phyloP scores from a whole-genome alignment of 1,140 invertebrate genomes.

The Drosophila kanapiae region DNA sequence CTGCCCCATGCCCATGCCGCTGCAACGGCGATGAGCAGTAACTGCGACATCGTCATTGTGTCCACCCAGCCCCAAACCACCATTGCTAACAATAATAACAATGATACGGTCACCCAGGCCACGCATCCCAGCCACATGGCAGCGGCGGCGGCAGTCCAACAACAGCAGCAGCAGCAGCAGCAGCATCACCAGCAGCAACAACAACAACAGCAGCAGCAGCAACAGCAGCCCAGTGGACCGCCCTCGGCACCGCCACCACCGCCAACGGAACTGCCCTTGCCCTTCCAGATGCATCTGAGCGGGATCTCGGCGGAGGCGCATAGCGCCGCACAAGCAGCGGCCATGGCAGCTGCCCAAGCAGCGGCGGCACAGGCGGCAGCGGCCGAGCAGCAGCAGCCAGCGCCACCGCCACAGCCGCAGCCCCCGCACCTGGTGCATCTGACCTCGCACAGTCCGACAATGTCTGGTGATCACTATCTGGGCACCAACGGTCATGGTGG shows the following conservation, averaged over 20 bases:
- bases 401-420: conserved; percentile 53
- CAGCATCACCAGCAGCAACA: conserved; percentile 69
- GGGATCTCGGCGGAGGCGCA: conserved; percentile 77
- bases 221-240: conserved; percentile 64
- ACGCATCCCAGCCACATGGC: conserved; percentile 65
- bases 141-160: conserved; percentile 44
- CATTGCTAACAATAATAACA: conserved; percentile 77
- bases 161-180: conserved; percentile 64
- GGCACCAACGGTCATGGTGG: conserved; percentile 69
- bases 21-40: conserved; percentile 80
- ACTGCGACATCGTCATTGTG: conserved; percentile 84
- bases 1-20: conserved; percentile 83
- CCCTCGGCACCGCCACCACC: conserved; percentile 53
- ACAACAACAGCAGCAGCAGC: conserved; percentile 67
- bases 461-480: conserved; percentile 64
- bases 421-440: conserved; percentile 75
- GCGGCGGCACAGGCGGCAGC: conserved; percentile 81
- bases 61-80: conserved; percentile 77
- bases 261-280: conserved; percentile 74
- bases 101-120: conserved; percentile 76
- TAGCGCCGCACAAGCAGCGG: conserved; percentile 79
- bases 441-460: conserved; percentile 71
- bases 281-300: conserved; percentile 80
- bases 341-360: conserved; percentile 81
- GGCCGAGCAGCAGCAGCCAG: conserved; percentile 72